These are phyloP conservation scores for Lycocerus yunnanus DNA, from an alignment of 2,888 invertebrate species.

Conservation along the genomic window DNA sequence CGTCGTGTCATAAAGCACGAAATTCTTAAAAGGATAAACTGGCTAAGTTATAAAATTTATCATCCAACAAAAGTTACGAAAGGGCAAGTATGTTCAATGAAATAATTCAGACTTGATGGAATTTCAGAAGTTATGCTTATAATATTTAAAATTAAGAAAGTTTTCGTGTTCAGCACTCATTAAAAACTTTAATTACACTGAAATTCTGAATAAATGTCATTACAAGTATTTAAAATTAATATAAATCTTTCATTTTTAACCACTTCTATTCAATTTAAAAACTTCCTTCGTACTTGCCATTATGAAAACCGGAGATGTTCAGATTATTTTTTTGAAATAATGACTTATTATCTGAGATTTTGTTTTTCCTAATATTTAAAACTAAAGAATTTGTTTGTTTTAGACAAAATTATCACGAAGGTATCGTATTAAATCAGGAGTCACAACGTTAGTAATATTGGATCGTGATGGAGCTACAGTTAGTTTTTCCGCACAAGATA, in stretches of 20 bases:
- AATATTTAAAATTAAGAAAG: not conserved
- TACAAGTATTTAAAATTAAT: no score
- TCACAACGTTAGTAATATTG: slow-evolving; percentile 75
- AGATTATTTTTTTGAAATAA: not conserved
- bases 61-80: not conserved
- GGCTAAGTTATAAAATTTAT: not conserved
- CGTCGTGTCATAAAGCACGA: not conserved
- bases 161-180: not conserved
- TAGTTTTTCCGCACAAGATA: slow-evolving; percentile 61
- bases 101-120: not conserved
- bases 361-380: no score
- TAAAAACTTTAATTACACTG: not conserved
- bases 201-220: not conserved
- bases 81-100: not conserved
- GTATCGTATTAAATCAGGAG: slow-evolving; percentile 76
- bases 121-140: not conserved
- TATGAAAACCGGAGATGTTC: no score
- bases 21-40: not conserved
- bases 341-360: not conserved
- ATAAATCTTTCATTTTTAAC: no score
- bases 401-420: slow-evolving; percentile 78
- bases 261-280: no score
- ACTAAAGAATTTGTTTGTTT: slow-evolving; percentile 36
- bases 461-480: slow-evolving; percentile 71
- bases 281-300: no score